Evolutionary conservation across 2,797 vertebrate genomes (phyloP).

Genomic region (Mormyrus hasselquistii): DNA sequence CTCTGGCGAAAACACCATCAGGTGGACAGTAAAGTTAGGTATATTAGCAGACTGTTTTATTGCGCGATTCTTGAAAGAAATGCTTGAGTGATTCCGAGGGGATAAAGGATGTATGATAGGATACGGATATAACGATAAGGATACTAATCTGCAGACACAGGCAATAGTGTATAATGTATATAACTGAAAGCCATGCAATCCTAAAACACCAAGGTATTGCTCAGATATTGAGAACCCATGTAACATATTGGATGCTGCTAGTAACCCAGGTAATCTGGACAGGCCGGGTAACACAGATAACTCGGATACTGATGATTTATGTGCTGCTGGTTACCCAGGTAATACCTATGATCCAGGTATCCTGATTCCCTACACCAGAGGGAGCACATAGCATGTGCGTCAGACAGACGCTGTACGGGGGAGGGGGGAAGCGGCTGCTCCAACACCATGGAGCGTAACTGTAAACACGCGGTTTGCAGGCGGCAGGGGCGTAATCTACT

Average conservation of each 20-base stretch:
- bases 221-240: not conserved
- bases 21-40: no score
- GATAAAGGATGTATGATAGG: not conserved
- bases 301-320: not conserved
- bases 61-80: no score
- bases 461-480: conserved; percentile 46
- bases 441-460: conserved; percentile 48
- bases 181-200: not conserved
- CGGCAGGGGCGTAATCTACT: conserved; percentile 58
- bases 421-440: conserved; percentile 34
- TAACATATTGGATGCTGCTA: not conserved
- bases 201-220: not conserved
- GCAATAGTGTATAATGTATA: not conserved
- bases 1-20: no score
- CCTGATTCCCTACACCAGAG: not conserved
- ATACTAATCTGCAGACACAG: not conserved
- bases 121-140: not conserved
- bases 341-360: not conserved
- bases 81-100: no score
- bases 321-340: not conserved
- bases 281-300: not conserved
- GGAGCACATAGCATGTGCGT: not conserved
- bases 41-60: no score
- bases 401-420: conserved; percentile 21
- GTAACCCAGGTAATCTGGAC: not conserved